These are phyloP conservation scores for Poecilia gillii DNA, from an alignment of 2,797 vertebrate genomes.

Conservation along the genomic window DNA sequence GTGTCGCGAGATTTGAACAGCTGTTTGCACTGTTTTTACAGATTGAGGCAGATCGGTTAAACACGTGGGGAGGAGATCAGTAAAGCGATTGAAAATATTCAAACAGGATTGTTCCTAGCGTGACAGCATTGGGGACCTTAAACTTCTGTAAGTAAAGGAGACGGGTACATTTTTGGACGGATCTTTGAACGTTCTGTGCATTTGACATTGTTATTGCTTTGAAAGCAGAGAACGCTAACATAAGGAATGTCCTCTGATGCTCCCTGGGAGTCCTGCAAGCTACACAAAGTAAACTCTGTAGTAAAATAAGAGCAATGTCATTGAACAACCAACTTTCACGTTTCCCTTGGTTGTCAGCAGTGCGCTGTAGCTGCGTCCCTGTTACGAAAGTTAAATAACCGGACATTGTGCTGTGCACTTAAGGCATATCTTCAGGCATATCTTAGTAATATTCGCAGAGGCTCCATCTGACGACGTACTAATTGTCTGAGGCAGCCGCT, in stretches of 20 bases:
- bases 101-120: constrained; percentile 50
- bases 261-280: not conserved
- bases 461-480: not conserved
- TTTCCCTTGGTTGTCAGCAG: constrained; percentile 12
- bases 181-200: constrained; percentile 24
- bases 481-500: not conserved
- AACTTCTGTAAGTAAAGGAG: constrained; percentile 74
- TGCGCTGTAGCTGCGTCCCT: constrained; percentile 21
- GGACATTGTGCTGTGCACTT: not conserved
- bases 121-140: constrained; percentile 71
- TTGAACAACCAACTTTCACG: constrained; percentile 57
- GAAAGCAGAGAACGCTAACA: not conserved
- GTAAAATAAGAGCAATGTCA: constrained; percentile 48
- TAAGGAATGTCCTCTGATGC: not conserved
- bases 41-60: constrained; percentile 72
- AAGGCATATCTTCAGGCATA: not conserved
- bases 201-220: constrained; percentile 33
- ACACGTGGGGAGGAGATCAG: constrained; percentile 83
- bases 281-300: not conserved
- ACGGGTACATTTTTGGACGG: constrained; percentile 16
- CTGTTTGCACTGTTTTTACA: constrained; percentile 79
- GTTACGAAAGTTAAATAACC: constrained; percentile 46
- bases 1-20: constrained; percentile 82
- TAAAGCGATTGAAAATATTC: constrained; percentile 58
- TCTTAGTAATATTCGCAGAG: not conserved